Base-by-base conservation (phyloP, 2,888 invertebrate genomes). In the Ectemnius cavifrons region DNA sequence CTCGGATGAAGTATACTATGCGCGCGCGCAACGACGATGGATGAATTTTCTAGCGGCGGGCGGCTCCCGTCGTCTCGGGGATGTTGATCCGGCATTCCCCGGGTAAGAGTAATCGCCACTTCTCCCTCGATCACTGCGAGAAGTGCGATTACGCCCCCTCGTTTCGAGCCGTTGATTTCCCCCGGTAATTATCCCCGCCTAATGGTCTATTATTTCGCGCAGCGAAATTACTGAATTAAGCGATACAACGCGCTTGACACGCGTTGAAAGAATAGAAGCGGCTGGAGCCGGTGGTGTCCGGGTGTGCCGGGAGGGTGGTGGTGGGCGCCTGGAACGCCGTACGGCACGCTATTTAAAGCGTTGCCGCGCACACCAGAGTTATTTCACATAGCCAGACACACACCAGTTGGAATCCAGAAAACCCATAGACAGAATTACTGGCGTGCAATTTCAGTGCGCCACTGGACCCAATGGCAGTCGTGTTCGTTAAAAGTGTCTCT, bases 161-260 rank as follows among this genome's bases (percentile, higher is more conserved):
- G 70, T 77, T 77, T 75, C 72, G 83, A 68, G 75, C 78, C 73
- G 75, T 69, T 47, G 20, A 67, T 63, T 37, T 64, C 56, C 63
- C 75, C 61, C 68, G 70, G 85, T 85, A 84, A 84, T 85, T 85
- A 84, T 83, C 77, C 37, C 81, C 77, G 78, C 80, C 80, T 79
- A 84, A 85, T 78, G 79, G 82, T 72, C 83, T 85, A 82, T 85
- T 85, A 82, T 85, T 85, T 77, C 78, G 80, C 75, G 73, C 67
- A 69, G 74, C 68, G 52, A 66, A 63, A 47, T 60, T 64, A 71
- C 67, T 80, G 72, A 79, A 84, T 82, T 81, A 78, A 84, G 75
- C 68, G 77, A 66, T 71, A 68, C 67, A 59, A 63, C 60, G 37
- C 37, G 73, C 71, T 70, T 75, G 78, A 58, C 73, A 62, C 63